Percentiles rank a stretch among this genome's conserved stretches.
Conservation (phyloP, 2,888 invertebrate genomes). For the Dryococelus australis region DNA sequence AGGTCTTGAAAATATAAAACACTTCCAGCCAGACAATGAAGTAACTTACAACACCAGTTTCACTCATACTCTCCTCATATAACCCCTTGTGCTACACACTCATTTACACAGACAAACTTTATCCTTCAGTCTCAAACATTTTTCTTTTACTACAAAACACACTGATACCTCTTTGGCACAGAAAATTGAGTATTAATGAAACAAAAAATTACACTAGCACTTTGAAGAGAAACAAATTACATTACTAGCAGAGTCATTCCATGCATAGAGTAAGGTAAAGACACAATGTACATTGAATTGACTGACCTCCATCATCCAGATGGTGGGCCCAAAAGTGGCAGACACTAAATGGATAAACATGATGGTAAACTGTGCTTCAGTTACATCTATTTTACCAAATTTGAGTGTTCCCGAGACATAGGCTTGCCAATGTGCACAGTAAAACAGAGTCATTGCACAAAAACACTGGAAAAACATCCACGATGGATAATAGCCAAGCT, state of each 20-base stretch:
- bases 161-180: neutral
- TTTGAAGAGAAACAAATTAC: too few species aligned
- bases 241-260: too few species aligned
- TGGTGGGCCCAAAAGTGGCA: conserved; percentile 81
- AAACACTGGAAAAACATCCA: conserved; percentile 97
- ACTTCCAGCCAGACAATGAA: too few species aligned
- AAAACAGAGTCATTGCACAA: conserved; percentile 94
- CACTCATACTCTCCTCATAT: too few species aligned
- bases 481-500: conserved; percentile 88
- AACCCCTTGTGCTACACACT: too few species aligned
- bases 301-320: conserved; percentile 82
- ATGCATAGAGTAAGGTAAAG: neutral
- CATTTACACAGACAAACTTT: too few species aligned
- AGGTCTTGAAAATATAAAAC: too few species aligned
- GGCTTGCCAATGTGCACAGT: conserved; percentile 99
- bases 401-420: conserved; percentile 93
- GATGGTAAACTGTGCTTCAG: conserved; percentile 96
- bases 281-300: neutral
- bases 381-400: conserved; percentile 95
- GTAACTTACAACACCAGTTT: too few species aligned
- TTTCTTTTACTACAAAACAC: neutral
- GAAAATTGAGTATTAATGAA: neutral
- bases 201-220: too few species aligned
- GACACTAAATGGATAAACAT: conserved; percentile 88
- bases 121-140: too few species aligned